Percentiles rank a stretch among this genome's conserved stretches.
phyloP scores from a whole-genome alignment of 2,113 vertebrate species.

The Rhynchopsitta pachyrhyncha region DNA sequence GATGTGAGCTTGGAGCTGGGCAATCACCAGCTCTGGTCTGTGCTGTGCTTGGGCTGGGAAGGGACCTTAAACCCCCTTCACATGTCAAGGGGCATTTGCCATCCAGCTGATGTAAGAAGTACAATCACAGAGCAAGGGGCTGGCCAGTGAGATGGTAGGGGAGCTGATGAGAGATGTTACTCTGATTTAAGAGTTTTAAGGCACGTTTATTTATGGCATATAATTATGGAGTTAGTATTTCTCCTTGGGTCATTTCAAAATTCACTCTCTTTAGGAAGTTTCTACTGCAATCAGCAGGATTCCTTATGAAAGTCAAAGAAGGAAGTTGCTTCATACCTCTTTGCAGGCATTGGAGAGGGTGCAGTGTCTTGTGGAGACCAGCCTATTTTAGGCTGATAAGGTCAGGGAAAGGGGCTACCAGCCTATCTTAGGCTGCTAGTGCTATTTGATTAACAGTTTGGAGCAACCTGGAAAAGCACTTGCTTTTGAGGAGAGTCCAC shows the following conservation, averaged over 20 bases:
- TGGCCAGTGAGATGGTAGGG: background rate
- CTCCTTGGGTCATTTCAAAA: background rate
- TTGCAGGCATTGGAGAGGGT: background rate
- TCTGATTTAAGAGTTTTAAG: background rate
- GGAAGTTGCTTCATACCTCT: background rate
- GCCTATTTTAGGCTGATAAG: background rate
- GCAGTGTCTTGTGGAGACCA: background rate
- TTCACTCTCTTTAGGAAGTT: background rate
- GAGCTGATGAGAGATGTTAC: background rate
- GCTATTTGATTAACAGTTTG: background rate
- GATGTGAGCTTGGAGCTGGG: background rate
- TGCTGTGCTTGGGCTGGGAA: background rate
- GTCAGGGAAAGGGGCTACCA: background rate
- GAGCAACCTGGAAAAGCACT: background rate
- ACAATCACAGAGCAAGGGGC: background rate
- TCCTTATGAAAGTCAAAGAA: background rate
- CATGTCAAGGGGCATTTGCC: background rate
- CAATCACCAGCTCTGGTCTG: background rate
- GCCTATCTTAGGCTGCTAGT: background rate
- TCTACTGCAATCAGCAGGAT: background rate
- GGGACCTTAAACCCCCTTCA: background rate
- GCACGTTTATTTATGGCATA: background rate
- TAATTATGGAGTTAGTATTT: background rate
- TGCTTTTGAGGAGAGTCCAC: background rate
- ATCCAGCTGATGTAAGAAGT: accelerated